These are phyloP conservation scores for Taenaris catops DNA, from an alignment of 2,888 invertebrate genomes.

Conservation along the genomic window DNA sequence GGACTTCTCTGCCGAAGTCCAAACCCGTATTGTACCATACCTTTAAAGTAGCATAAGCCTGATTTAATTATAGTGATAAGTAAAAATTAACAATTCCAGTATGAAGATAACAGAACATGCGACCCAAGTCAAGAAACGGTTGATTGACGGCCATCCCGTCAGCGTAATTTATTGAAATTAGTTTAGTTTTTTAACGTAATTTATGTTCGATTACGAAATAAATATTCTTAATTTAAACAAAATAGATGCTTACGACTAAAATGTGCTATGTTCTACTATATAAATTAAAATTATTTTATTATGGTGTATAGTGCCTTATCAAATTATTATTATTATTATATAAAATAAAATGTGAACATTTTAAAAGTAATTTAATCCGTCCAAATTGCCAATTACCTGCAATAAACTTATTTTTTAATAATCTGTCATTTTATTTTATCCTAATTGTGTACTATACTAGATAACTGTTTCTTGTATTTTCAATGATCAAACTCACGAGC, in stretches of 20 bases:
- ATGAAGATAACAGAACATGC: conserved; percentile 78
- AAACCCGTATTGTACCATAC: conserved; percentile 75
- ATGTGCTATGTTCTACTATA: conserved; percentile 49
- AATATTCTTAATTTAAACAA: conserved; percentile 59
- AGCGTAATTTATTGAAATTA: conserved; percentile 78
- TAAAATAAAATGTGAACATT: conserved; percentile 40
- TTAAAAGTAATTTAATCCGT: conserved; percentile 46
- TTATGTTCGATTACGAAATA: conserved; percentile 62
- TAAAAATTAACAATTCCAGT: conserved; percentile 70
- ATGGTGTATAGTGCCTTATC: conserved; percentile 58
- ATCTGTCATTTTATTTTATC: no score
- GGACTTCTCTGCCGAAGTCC: conserved; percentile 54
- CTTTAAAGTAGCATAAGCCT: conserved; percentile 68
- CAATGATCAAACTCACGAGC: no score
- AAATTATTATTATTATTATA: conserved; percentile 33
- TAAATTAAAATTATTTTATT: conserved; percentile 51
- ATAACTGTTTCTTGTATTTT: no score
- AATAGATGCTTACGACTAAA: conserved; percentile 55
- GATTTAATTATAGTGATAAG: conserved; percentile 70
- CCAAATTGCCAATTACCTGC: conserved; percentile 64
- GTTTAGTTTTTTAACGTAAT: conserved; percentile 57
- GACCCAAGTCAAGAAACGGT: conserved; percentile 78
- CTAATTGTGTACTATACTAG: no score
- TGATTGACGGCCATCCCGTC: conserved; percentile 77
- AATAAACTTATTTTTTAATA: conserved; percentile 56